Base-by-base conservation (phyloP, 2,888 invertebrate species). In the Andricus curvator region DNA sequence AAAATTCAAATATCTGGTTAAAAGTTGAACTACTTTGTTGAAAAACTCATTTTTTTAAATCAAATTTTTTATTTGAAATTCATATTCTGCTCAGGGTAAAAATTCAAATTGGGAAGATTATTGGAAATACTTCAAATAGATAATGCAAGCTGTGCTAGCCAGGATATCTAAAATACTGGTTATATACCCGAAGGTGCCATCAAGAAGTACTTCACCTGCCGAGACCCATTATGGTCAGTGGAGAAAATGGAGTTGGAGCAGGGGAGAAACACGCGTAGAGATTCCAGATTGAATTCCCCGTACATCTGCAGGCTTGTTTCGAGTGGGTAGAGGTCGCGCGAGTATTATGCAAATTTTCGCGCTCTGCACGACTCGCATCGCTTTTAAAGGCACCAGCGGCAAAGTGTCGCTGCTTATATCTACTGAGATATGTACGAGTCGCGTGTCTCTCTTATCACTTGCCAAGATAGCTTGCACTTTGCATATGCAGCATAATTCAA, bases 401-500 rank as follows among this genome's bases (percentile, higher is more conserved):
- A 86, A 90, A 90, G 89, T 90, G 91, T 91, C 90, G 89, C 87
- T 88, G 89, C 88, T 88, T 89, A 89, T 90, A 89, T 87, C 88
- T 87, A 85, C 85, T 86, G 89, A 89, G 91, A 91, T 90, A 90
- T 89, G 89, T 88, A 81, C 88, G 87, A 88, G 89, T 91, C 91
- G 90, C 91, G 91, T 91, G 91, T 91, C 91, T 89, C 88, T 86
- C 91, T 91, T 92, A 92, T 91, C 92, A 90, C 89, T 88, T 84
- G 88, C 84, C 86, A 86, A 90, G 91, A 91, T 91, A 91, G 89
- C 90, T 90, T 86, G 89, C 90, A 88, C 89, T 92, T 91, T 92
- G 90, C 92, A 91, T 91, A 90, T 90, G 87, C 89, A 88, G 89
- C 90, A 91, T 91, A 90, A 92, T 91, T 92, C 91, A 91, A 91